Evolutionary conservation across 2,888 invertebrate genomes (phyloP).

Genomic region (Muscina levida): DNA sequence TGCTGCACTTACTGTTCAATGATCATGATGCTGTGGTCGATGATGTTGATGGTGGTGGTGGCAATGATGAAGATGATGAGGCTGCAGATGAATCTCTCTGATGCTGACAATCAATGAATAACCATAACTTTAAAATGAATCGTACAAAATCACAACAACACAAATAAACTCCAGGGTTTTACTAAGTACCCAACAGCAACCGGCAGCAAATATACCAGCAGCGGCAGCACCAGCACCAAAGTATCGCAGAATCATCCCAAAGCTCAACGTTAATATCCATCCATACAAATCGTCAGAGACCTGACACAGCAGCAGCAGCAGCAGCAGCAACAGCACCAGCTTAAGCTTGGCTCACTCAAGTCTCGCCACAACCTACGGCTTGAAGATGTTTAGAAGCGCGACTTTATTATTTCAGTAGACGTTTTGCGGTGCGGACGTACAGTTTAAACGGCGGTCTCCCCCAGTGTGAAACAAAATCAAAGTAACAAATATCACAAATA

Average conservation of each 20-base stretch:
- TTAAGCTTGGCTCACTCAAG: background rate
- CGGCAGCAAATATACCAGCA: slow-evolving; percentile 15
- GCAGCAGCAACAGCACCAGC: background rate
- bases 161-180: background rate
- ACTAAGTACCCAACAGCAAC: background rate
- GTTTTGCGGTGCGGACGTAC: slow-evolving; percentile 77
- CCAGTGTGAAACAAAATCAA: slow-evolving; percentile 44
- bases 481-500: slow-evolving; percentile 43
- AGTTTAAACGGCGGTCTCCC: slow-evolving; percentile 58
- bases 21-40: too few relatives aligned
- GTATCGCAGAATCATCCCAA: slow-evolving; percentile 51
- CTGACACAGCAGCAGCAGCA: slow-evolving; percentile 21
- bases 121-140: slow-evolving; percentile 44
- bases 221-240: slow-evolving; percentile 20
- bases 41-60: background rate
- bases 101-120: slow-evolving; percentile 52
- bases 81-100: background rate
- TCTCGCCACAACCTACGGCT: slow-evolving; percentile 24
- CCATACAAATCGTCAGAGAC: background rate
- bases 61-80: slow-evolving; percentile 2
- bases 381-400: slow-evolving; percentile 68
- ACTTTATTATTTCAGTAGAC: slow-evolving; percentile 77
- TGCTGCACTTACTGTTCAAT: too few relatives aligned
- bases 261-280: slow-evolving; percentile 23
- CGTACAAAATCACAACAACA: slow-evolving; percentile 11